These are phyloP conservation scores for Drosophila imparisetae DNA, from an alignment of 2,888 invertebrate species.

Conservation along the genomic window DNA sequence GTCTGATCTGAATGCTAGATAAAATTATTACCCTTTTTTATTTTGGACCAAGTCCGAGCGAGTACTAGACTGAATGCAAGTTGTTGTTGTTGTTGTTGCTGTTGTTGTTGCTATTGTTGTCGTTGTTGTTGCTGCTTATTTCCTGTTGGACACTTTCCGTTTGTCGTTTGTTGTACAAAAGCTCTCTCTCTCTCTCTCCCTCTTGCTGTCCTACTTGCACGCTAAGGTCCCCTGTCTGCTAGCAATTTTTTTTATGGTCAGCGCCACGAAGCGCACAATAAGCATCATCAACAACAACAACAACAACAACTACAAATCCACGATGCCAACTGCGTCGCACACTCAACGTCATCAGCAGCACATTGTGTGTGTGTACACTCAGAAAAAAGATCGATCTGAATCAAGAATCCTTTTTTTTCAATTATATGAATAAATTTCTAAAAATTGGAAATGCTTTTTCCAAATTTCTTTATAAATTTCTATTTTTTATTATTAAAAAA, in stretches of 20 bases:
- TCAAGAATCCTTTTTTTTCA: background rate
- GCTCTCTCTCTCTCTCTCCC: slow-evolving; percentile 9
- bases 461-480: background rate
- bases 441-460: background rate
- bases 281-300: slow-evolving; percentile 80
- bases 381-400: background rate
- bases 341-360: slow-evolving; percentile 78
- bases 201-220: slow-evolving; percentile 5
- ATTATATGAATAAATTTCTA: background rate
- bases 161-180: slow-evolving; percentile 79
- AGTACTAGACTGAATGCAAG: slow-evolving; percentile 45
- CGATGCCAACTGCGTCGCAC: slow-evolving; percentile 40
- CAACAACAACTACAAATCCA: slow-evolving; percentile 8
- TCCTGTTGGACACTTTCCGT: slow-evolving; percentile 84
- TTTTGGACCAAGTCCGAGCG: slow-evolving; percentile 35
- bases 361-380: slow-evolving; percentile 55
- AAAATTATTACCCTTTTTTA: slow-evolving; percentile 84
- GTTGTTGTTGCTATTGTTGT: background rate
- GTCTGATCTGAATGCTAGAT: slow-evolving; percentile 83
- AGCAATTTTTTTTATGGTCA: slow-evolving; percentile 63
- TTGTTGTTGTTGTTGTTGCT: slow-evolving; percentile 17
- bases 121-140: slow-evolving; percentile 72
- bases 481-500: background rate
- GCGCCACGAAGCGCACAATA: slow-evolving; percentile 72
- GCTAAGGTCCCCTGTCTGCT: slow-evolving; percentile 22